Conservation (phyloP, 1,140 invertebrate genomes). For the Philopotamus ludificatus region DNA sequence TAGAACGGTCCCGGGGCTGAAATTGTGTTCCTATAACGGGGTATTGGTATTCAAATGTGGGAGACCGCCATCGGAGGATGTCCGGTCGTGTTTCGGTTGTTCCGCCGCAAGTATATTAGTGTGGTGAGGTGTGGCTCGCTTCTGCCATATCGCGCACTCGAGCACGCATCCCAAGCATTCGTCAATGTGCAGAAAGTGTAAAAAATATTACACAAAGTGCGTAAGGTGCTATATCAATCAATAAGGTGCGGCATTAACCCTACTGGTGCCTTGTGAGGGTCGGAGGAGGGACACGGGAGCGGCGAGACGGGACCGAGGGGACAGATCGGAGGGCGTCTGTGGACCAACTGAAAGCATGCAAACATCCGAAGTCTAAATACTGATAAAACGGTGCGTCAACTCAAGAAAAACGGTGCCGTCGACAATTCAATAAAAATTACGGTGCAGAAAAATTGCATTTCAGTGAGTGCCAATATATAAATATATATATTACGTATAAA, state of each 20-base stretch:
- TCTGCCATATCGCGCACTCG: slow-evolving; percentile 7
- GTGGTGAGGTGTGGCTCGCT: slow-evolving; percentile 29
- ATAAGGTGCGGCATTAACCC: slow-evolving; percentile 41
- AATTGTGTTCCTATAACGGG: slow-evolving; percentile 36
- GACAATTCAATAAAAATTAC: slow-evolving; percentile 57
- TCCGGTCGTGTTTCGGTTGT: background rate
- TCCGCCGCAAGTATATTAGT: slow-evolving; percentile 7
- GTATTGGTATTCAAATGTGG: slow-evolving; percentile 70
- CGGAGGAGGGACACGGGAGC: background rate
- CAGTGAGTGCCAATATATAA: slow-evolving; percentile 58
- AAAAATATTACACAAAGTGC: slow-evolving; percentile 37
- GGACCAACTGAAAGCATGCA: slow-evolving; percentile 50
- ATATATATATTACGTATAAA: slow-evolving; percentile 33
- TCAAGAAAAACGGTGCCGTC: slow-evolving; percentile 62
- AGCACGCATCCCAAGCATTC: slow-evolving; percentile 4
- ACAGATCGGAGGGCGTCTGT: slow-evolving; percentile 22
- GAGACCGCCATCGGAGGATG: slow-evolving; percentile 21
- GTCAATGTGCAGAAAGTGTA: slow-evolving; percentile 18
- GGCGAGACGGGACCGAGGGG: background rate
- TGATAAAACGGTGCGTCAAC: slow-evolving; percentile 60
- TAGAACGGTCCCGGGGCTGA: slow-evolving; percentile 53
- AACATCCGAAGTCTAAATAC: slow-evolving; percentile 59
- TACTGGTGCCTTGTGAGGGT: slow-evolving; percentile 33
- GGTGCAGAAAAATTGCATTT: slow-evolving; percentile 63
- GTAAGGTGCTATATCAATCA: slow-evolving; percentile 38